Percentiles rank a stretch among this genome's conserved stretches.
These are phyloP conservation scores for Turnix velox DNA, from an alignment of 2,113 vertebrate species.

Conservation along the genomic window DNA sequence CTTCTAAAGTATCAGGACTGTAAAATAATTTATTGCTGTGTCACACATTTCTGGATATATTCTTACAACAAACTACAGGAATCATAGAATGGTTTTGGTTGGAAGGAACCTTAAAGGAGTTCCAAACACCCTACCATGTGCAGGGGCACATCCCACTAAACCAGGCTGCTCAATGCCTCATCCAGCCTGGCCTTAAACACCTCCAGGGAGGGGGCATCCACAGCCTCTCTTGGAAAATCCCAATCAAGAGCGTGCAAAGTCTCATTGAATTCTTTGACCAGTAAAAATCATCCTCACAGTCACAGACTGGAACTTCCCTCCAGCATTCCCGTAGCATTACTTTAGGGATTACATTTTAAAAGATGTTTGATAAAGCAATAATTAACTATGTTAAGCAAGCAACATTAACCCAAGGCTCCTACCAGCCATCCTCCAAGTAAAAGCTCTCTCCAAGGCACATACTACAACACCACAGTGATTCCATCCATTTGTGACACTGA, in stretches of 20 bases:
- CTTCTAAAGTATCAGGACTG: background rate
- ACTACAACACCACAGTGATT: background rate
- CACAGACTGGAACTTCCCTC: constrained; percentile 38
- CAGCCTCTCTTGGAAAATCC: no score
- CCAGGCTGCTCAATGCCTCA: no score
- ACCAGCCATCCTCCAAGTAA: background rate
- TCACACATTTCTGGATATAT: background rate
- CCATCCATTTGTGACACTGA: background rate
- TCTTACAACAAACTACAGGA: background rate
- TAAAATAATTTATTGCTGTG: rapidly evolving
- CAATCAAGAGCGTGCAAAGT: background rate
- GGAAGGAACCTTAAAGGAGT: no score
- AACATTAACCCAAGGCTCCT: background rate
- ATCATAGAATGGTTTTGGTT: no score
- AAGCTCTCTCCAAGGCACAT: background rate
- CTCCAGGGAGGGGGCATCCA: no score
- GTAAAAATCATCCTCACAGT: background rate
- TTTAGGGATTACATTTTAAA: background rate
- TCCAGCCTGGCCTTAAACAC: no score
- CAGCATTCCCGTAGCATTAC: background rate
- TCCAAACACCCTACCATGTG: no score
- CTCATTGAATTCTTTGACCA: constrained; percentile 19
- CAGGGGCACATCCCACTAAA: no score
- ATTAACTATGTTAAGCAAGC: background rate
- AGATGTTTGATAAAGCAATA: background rate